Conservation (phyloP, 2,888 invertebrate genomes). For the Parasteatoda lunata region DNA sequence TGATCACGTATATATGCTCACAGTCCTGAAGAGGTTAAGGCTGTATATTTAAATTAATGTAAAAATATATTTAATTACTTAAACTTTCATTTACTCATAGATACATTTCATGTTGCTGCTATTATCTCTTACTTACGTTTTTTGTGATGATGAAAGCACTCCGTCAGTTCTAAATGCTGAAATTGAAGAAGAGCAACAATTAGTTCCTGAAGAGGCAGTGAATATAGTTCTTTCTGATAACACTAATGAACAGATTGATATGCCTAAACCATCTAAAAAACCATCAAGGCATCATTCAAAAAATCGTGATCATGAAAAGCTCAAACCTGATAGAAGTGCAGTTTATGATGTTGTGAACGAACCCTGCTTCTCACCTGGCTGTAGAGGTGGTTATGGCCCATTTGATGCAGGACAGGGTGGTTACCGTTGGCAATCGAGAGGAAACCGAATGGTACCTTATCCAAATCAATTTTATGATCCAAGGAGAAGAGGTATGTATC, state of each 20-base stretch:
- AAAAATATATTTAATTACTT: conserved; percentile 1
- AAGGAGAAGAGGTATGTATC: conserved; percentile 44
- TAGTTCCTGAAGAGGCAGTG: conserved; percentile 14
- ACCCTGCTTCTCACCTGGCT: conserved; percentile 47
- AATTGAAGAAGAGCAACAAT: not conserved
- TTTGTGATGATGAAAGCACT: conserved; percentile 29
- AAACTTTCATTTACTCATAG: conserved; percentile 14
- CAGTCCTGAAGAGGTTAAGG: no score
- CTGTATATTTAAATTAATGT: not conserved
- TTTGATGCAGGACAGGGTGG: not conserved
- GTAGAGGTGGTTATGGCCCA: conserved; percentile 20
- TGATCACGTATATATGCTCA: no score
- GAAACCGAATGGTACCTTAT: conserved; percentile 47
- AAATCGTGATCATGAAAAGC: conserved; percentile 29
- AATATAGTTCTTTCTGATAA: not conserved
- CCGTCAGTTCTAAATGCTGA: conserved; percentile 20
- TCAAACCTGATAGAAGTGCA: conserved; percentile 40
- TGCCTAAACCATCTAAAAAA: conserved; percentile 25
- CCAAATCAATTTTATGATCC: conserved; percentile 21
- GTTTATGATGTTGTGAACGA: conserved; percentile 54
- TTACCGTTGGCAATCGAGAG: conserved; percentile 35
- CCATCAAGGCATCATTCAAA: conserved; percentile 43
- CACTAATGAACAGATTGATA: conserved; percentile 34
- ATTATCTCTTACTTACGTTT: not conserved
- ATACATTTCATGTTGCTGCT: conserved; percentile 1